These are phyloP conservation scores for Actias luna DNA, from an alignment of 2,888 invertebrate genomes.

Conservation along the genomic window DNA sequence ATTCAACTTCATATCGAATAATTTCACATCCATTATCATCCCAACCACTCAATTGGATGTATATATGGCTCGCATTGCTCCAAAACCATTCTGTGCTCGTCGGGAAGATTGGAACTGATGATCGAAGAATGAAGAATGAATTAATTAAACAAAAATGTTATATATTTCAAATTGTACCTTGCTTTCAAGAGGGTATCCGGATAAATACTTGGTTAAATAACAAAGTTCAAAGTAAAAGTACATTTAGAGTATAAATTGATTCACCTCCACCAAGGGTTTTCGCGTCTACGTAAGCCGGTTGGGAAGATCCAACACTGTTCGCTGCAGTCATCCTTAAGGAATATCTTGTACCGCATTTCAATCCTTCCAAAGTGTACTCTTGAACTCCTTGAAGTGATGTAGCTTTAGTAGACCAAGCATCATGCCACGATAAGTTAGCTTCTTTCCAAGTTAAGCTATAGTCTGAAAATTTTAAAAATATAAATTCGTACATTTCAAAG, in stretches of 20 bases:
- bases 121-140: conserved; percentile 28
- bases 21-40: conserved; percentile 93
- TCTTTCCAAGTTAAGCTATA: conserved; percentile 78
- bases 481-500: not conserved
- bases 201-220: no score
- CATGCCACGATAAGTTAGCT: conserved; percentile 75
- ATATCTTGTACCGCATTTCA: conserved; percentile 92
- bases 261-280: conserved; percentile 82
- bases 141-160: not conserved
- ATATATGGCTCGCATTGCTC: conserved; percentile 90
- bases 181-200: no score
- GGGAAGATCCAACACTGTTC: conserved; percentile 90
- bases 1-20: conserved; percentile 89
- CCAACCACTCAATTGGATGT: conserved; percentile 91
- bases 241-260: no score
- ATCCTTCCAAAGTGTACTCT: conserved; percentile 85
- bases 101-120: conserved; percentile 83
- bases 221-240: no score
- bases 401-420: conserved; percentile 84
- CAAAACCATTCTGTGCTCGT: conserved; percentile 89
- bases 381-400: conserved; percentile 75
- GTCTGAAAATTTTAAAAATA: conserved; percentile 41
- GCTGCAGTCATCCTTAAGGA: conserved; percentile 89
- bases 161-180: not conserved
- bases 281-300: conserved; percentile 82